phyloP scores from a whole-genome alignment of 2,797 vertebrate genomes.

The Semotilus atromaculatus region DNA sequence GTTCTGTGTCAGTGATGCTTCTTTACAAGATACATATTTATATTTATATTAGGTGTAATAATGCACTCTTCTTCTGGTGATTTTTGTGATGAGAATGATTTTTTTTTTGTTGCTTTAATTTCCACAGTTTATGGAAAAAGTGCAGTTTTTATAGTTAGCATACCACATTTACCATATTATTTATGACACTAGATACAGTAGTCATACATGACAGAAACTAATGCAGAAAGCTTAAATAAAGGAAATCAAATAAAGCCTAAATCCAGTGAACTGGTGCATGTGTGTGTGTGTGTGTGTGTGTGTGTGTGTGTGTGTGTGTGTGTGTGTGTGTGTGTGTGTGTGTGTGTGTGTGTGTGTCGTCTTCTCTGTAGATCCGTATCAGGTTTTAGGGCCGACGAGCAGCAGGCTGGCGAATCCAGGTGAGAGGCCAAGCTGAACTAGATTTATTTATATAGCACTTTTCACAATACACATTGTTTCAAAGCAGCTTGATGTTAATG shows the following conservation, averaged over 20 bases:
- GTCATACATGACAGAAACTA: neutral
- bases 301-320: too few species aligned
- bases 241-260: neutral
- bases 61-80: neutral
- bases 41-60: neutral
- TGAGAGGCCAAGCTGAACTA: slow-evolving; percentile 63
- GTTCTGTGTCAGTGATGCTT: too few species aligned
- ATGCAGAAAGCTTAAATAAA: neutral
- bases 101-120: neutral
- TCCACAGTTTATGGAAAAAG: neutral
- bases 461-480: neutral
- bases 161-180: neutral
- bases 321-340: too few species aligned
- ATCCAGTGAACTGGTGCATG: neutral
- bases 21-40: neutral
- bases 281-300: too few species aligned
- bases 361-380: slow-evolving; percentile 82
- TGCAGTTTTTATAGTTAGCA: fast-evolving
- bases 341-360: slow-evolving; percentile 12
- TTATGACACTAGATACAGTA: neutral
- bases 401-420: slow-evolving; percentile 91
- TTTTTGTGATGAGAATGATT: neutral
- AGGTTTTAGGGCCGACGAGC: slow-evolving; percentile 89
- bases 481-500: neutral
- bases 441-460: neutral